These are phyloP conservation scores for Oxygymnocypris stewartii DNA, from an alignment of 2,113 vertebrate species.

Conservation along the genomic window DNA sequence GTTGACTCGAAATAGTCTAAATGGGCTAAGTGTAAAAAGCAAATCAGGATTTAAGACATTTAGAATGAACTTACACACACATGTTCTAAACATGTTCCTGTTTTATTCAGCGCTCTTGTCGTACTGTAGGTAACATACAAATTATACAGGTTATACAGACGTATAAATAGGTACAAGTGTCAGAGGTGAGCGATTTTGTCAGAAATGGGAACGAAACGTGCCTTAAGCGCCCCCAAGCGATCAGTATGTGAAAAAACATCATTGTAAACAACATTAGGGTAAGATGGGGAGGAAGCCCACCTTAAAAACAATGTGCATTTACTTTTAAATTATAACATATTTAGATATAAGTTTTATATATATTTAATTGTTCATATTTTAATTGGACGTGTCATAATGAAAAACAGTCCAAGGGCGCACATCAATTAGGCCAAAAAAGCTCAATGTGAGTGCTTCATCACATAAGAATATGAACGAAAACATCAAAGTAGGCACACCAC, in stretches of 20 bases:
- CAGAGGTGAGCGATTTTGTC: neutral
- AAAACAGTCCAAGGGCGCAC: too few species aligned
- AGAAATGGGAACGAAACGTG: neutral
- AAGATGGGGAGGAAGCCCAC: too few species aligned
- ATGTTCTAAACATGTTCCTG: neutral
- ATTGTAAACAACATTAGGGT: neutral
- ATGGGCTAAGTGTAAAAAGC: neutral
- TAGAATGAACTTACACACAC: neutral
- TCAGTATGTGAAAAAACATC: neutral
- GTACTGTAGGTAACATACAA: neutral
- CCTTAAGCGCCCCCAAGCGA: slow-evolving; percentile 17
- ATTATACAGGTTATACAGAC: neutral
- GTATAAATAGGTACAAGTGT: neutral
- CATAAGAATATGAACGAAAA: too few species aligned
- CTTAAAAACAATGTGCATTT: neutral
- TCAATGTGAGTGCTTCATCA: too few species aligned
- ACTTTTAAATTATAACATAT: neutral
- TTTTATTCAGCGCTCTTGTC: neutral
- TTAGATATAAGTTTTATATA: too few species aligned
- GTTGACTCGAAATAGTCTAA: too few species aligned
- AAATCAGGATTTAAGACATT: neutral
- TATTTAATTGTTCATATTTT: too few species aligned
- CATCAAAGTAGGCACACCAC: too few species aligned
- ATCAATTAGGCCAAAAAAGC: too few species aligned
- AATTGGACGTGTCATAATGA: too few species aligned